These are phyloP conservation scores for Gibbula magus DNA, from an alignment of 2,888 invertebrate genomes.

Conservation along the genomic window DNA sequence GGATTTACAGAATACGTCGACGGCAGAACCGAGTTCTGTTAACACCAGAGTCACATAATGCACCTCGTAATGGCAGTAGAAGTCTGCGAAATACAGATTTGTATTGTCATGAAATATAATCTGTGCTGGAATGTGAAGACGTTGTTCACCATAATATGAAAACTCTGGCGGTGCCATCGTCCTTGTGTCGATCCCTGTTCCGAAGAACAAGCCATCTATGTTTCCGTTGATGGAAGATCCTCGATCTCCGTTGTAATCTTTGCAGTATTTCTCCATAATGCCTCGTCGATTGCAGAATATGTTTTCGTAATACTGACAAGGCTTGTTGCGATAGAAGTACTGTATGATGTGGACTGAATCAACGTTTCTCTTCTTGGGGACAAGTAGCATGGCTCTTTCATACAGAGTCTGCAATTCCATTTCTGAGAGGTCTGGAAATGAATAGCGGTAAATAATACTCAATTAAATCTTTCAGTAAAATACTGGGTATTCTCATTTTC, in stretches of 20 bases:
- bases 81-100: conserved; percentile 71
- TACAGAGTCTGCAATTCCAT: conserved; percentile 21
- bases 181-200: conserved; percentile 58
- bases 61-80: conserved; percentile 68
- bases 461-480: too few relatives aligned
- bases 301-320: conserved; percentile 26
- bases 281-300: conserved; percentile 32
- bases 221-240: conserved; percentile 52
- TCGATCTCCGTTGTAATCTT: conserved; percentile 67
- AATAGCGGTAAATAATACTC: background rate
- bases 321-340: conserved; percentile 36
- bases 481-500: too few relatives aligned
- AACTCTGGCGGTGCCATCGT: conserved; percentile 48
- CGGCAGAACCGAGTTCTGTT: background rate
- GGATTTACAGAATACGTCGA: conserved; percentile 36
- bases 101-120: conserved; percentile 23
- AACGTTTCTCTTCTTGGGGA: background rate
- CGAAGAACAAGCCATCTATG: conserved; percentile 69
- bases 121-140: conserved; percentile 37
- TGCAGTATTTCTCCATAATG: conserved; percentile 63
- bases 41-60: conserved; percentile 72
- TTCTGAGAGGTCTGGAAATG: conserved; percentile 26
- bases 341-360: background rate
- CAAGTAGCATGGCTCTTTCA: conserved; percentile 12
- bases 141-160: conserved; percentile 37